phyloP scores from a whole-genome alignment of 2,888 invertebrate species.

The Coleophora deauratella region DNA sequence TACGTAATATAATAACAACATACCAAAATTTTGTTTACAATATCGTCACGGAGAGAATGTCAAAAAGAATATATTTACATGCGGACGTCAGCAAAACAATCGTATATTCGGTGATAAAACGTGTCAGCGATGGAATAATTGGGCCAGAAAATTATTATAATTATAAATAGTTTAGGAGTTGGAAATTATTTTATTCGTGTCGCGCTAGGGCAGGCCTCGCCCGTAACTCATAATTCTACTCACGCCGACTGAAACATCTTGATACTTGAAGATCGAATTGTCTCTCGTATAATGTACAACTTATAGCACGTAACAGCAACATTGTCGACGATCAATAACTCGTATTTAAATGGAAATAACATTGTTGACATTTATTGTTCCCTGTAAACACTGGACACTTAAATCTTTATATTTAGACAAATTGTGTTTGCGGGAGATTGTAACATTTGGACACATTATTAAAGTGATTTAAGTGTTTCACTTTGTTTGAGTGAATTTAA shows the following conservation, averaged over 20 bases:
- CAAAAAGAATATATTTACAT: slow-evolving; percentile 54
- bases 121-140: slow-evolving; percentile 67
- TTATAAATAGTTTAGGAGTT: slow-evolving; percentile 68
- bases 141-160: slow-evolving; percentile 68
- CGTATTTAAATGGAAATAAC: neutral
- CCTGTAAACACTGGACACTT: too few species aligned
- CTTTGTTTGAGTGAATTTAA: too few species aligned
- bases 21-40: slow-evolving; percentile 44
- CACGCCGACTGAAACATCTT: slow-evolving; percentile 25
- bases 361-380: too few species aligned
- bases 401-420: too few species aligned
- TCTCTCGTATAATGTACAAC: neutral
- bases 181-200: slow-evolving; percentile 61
- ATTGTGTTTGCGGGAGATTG: too few species aligned
- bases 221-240: slow-evolving; percentile 60
- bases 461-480: too few species aligned
- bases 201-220: slow-evolving; percentile 51
- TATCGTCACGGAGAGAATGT: slow-evolving; percentile 41
- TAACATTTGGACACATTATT: too few species aligned
- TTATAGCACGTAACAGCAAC: too few species aligned
- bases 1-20: slow-evolving; percentile 4
- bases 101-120: slow-evolving; percentile 66
- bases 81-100: slow-evolving; percentile 49
- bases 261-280: slow-evolving; percentile 34
- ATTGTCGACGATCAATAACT: too few species aligned